A percentile compares a stretch with the other conserved stretches of the same genome.
These are phyloP conservation scores for Aethes cnicana DNA, from an alignment of 2,888 invertebrate genomes.

Conservation along the genomic window DNA sequence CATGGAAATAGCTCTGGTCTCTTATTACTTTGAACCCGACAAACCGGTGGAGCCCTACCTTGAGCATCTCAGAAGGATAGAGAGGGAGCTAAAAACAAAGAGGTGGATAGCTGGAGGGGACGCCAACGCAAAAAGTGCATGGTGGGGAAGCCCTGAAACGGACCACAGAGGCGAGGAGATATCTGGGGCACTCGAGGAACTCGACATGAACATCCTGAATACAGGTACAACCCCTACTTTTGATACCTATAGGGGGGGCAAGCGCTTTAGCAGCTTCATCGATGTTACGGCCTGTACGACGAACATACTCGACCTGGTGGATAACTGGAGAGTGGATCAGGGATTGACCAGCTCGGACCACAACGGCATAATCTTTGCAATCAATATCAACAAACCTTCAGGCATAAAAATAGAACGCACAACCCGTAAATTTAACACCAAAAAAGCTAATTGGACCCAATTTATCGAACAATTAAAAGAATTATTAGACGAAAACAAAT, in stretches of 20 bases:
- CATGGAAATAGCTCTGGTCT: conserved; percentile 6
- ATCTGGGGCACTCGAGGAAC: conserved; percentile 24
- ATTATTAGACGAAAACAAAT: neutral
- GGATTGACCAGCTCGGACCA: neutral
- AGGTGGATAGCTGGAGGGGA: conserved; percentile 13
- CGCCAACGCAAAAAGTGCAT: too few species aligned
- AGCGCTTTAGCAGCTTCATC: neutral
- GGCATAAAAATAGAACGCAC: neutral
- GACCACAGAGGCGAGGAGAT: conserved; percentile 21
- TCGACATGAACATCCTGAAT: conserved; percentile 36
- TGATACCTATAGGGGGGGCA: conserved; percentile 32
- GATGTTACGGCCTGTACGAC: neutral
- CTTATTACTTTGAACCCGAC: conserved; percentile 33
- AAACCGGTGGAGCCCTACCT: conserved; percentile 24
- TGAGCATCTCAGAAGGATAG: conserved; percentile 13
- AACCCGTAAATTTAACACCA: conserved; percentile 1
- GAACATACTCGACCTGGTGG: neutral
- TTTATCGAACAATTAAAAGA: neutral
- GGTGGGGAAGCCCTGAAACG: neutral
- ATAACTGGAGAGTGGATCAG: neutral
- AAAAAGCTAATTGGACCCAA: too few species aligned
- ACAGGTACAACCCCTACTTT: conserved; percentile 37
- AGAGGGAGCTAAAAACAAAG: neutral
- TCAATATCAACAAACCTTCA: neutral
- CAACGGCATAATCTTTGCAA: neutral